A percentile compares a stretch with the other conserved stretches of the same genome.
Conservation (phyloP, 2,888 invertebrate genomes). For the Pimpla rufipes region DNA sequence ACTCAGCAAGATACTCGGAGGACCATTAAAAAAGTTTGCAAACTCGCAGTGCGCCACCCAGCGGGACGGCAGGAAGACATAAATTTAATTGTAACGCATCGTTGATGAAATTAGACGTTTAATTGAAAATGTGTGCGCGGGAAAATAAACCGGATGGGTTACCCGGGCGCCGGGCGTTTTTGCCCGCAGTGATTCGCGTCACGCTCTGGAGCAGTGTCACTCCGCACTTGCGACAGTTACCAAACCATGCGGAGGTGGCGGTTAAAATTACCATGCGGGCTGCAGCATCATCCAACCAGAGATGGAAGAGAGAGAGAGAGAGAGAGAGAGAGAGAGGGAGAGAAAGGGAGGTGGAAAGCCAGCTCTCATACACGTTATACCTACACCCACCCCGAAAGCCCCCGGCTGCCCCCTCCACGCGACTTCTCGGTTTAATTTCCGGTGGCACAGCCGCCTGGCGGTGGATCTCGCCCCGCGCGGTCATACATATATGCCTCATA, state of each 20-base stretch:
- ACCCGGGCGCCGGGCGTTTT: constrained; percentile 30
- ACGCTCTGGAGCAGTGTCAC: constrained; percentile 41
- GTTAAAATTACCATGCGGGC: constrained; percentile 58
- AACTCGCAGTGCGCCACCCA: not conserved
- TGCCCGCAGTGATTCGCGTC: constrained; percentile 27
- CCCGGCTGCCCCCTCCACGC: not conserved
- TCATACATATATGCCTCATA: constrained; percentile 31
- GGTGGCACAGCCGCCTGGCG: constrained; percentile 44
- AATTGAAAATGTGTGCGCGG: constrained; percentile 39
- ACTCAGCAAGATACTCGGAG: not conserved
- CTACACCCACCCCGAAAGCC: not conserved
- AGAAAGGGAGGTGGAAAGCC: constrained; percentile 22
- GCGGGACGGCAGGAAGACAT: not conserved
- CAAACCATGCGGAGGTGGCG: constrained; percentile 47
- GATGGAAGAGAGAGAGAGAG: constrained; percentile 26
- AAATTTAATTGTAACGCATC: constrained; percentile 21
- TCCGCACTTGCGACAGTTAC: constrained; percentile 52
- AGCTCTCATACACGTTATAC: constrained; percentile 37
- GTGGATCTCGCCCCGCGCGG: constrained; percentile 35
- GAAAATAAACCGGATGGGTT: constrained; percentile 17
- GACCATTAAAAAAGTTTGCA: not conserved
- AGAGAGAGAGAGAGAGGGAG: constrained; percentile 8
- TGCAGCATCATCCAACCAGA: constrained; percentile 36
- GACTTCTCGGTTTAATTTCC: constrained; percentile 71
- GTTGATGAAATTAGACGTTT: constrained; percentile 33